phyloP scores from a whole-genome alignment of 2,888 invertebrate species.

The Drosophila pseudotalamancana region DNA sequence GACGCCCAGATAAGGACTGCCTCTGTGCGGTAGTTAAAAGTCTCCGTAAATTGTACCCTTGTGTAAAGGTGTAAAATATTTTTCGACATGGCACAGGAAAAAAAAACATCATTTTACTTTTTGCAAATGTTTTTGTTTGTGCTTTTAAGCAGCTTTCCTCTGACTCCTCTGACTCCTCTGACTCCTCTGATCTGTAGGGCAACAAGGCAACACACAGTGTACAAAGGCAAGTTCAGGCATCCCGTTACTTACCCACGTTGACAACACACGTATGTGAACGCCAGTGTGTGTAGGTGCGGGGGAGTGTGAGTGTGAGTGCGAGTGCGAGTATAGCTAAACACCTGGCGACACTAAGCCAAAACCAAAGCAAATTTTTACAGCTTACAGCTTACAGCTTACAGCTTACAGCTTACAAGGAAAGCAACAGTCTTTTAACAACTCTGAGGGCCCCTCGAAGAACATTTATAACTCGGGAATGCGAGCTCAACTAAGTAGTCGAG shows the following conservation, averaged over 20 bases:
- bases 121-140: conserved; percentile 59
- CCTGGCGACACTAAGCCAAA: conserved; percentile 27
- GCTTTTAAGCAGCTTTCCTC: conserved; percentile 73
- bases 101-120: conserved; percentile 57
- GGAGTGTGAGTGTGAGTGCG: not conserved
- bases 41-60: conserved; percentile 54
- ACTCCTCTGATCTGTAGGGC: conserved; percentile 25
- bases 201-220: conserved; percentile 8
- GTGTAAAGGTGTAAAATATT: conserved; percentile 77
- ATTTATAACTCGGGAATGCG: conserved; percentile 15
- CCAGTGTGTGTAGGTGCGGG: not conserved
- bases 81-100: conserved; percentile 42
- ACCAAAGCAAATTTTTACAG: conserved; percentile 39
- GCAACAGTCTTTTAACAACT: conserved; percentile 35
- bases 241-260: conserved; percentile 63
- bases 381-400: no score
- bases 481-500: conserved; percentile 38
- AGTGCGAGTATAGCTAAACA: conserved; percentile 21
- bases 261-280: conserved; percentile 35
- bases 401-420: conserved; percentile 42
- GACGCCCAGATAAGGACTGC: conserved; percentile 57
- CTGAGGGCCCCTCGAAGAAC: conserved; percentile 1
- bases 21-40: conserved; percentile 55
- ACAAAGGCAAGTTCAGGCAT: conserved; percentile 65
- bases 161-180: no score